Conservation (phyloP, 1,140 invertebrate genomes). For the Cotesia typhae region DNA sequence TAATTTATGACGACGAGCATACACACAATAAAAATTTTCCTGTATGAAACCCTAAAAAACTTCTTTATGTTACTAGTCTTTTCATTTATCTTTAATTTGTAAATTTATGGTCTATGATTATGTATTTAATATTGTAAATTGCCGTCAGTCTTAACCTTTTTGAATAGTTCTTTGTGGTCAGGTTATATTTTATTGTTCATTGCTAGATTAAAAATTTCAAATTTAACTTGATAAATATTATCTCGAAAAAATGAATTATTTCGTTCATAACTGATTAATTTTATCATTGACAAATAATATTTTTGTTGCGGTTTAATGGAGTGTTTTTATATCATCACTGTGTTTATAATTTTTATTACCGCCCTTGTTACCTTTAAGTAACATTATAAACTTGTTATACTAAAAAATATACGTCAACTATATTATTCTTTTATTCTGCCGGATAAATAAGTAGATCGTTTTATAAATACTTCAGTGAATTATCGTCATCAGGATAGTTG, state of each 20-base stretch:
- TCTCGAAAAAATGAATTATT: no score
- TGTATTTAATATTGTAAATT: no score
- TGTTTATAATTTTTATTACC: constrained; percentile 12
- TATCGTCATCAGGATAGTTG: background rate
- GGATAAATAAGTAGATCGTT: background rate
- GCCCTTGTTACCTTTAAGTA: constrained; percentile 3
- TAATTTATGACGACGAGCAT: no score
- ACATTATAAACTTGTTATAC: constrained; percentile 3
- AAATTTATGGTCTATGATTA: no score
- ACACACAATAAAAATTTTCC: no score
- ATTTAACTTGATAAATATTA: constrained; percentile 12
- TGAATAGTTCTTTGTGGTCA: no score
- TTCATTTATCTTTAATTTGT: no score
- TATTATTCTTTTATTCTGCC: background rate
- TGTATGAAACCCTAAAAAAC: no score
- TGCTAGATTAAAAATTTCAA: constrained; percentile 6
- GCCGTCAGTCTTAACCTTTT: no score
- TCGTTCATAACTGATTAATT: no score
- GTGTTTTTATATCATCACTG: constrained; percentile 30
- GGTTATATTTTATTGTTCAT: constrained; percentile 31
- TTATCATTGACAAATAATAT: constrained; percentile 12
- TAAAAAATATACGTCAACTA: background rate
- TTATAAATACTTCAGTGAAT: background rate
- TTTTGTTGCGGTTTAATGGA: constrained; percentile 41
- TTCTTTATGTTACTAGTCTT: no score